Evolutionary conservation across 2,888 invertebrate species (phyloP), one percentile per base, ranked within the genome.

Genomic region (Lycia hirtaria): DNA sequence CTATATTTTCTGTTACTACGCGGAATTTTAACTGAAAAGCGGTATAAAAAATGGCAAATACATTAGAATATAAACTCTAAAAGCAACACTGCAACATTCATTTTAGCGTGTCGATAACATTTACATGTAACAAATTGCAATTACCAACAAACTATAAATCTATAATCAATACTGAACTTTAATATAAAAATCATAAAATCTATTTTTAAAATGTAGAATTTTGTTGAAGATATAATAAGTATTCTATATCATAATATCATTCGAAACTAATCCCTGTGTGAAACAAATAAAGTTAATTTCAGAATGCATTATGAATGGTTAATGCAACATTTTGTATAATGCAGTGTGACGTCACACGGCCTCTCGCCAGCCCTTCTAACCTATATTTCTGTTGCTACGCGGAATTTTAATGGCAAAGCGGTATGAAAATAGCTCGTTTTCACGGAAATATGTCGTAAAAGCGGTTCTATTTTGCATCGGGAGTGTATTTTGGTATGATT

Each of bases 311-410:
- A 37, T 19, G 22, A 3, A 17, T 20, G 24, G 45, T 17, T 7
- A 41, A 53, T 60, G 12, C 38, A 12, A 15, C 53, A 9, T 38
- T 49, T 12, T 57, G 73, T 76, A 76, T 77, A 80, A 83, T 87
- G 86, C 87, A 87, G 56, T 69, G 66, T 83, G 84, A 84, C 84
- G 85, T 86, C 85, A 85, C 65, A 14, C 67, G 64, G 62, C 62
- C 72, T 70, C 78, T 65, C 67, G 79, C 19, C 10, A 22, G 75
- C 87, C 85, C 85, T 84, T 84, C 69, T 84, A 84, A 83, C 85
- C 84, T 75, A 86, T 76, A 75, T 83, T n/a, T 63, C 68, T 79
- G 87, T 87, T 69, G 83, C 80, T 76, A 80, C 68, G 86, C 84
- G 81, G 81, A 80, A 83, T 79, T 76, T 75, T 76, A 10, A 15